Base-by-base conservation (phyloP, 2,888 invertebrate genomes). In the Harmothoe impar region DNA sequence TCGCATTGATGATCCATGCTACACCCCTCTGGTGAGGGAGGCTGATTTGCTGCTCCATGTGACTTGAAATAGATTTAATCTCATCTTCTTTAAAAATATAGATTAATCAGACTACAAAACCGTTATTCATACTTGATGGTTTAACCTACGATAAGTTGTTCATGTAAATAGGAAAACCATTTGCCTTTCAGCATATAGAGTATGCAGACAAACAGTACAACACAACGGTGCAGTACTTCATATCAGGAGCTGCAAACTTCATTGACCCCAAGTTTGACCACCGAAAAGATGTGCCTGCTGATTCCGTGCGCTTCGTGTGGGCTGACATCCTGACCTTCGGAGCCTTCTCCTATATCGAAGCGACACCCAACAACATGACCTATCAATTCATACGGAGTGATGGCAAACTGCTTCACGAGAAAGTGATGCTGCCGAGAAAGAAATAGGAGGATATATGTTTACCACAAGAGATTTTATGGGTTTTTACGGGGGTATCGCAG, bases 171-270 rank as follows among this genome's bases (percentile, higher is more conserved):
- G n/a, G n/a, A n/a, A n/a, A n/a, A n/a, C n/a, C 3, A n/a, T 62
- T 62, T 62, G 20, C 7, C 62, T 62, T 62, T 62, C n/a, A 90
- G 90, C 90, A 90, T 56, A 23, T 90, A 17, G 81, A 90, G 56
- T 54, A 84, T 31, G 54, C 81, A 17, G 56, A 81, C 12, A 31
- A 12, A 29, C 54, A 54, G 7, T 91, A 93, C 56, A 92, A 91
- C 25, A 91, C 93, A 23, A 94, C 93, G 1, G 93, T 96, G 89
- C 93, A 96, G 89, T 96, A 96, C 92, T 94, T 96, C 91, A 94
- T 96, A 0, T 95, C 95, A 17, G 96, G 96, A 17, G 95, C 96
- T 1, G 96, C 95, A 10, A 96, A 96, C 91, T 95, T 96, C 91
- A 94, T 95, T 7, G 95, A 96, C 89, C 91, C 93, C 0, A 95